Percentiles rank a stretch among this genome's conserved stretches.
These are phyloP conservation scores for Agapornis roseicollis DNA, from an alignment of 2,113 vertebrate genomes.

Conservation along the genomic window DNA sequence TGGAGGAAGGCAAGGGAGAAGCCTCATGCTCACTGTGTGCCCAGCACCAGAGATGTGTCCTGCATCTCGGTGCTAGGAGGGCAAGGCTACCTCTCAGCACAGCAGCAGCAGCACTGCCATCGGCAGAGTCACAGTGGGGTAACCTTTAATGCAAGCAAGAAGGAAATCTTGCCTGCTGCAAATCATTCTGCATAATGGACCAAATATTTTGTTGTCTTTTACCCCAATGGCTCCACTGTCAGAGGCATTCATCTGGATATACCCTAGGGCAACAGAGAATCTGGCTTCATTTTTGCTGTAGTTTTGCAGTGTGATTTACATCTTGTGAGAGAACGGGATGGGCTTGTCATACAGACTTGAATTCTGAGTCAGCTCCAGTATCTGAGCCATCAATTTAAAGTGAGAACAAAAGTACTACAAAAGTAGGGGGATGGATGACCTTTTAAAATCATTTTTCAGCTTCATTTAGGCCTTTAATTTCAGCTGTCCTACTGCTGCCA, in stretches of 20 bases:
- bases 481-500: not conserved
- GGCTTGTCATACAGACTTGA: slow-evolving; percentile 12
- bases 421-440: slow-evolving; percentile 18
- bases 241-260: not conserved
- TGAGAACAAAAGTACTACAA: slow-evolving; percentile 38
- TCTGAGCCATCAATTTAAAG: slow-evolving; percentile 28
- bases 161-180: not conserved
- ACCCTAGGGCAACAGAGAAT: not conserved
- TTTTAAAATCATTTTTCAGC: slow-evolving; percentile 30
- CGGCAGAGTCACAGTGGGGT: not conserved
- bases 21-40: accelerated
- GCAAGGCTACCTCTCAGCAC: not conserved
- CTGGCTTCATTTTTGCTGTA: not conserved
- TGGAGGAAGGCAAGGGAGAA: not conserved
- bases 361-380: slow-evolving; percentile 19
- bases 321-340: slow-evolving; percentile 25
- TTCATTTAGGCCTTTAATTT: slow-evolving; percentile 7
- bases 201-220: slow-evolving; percentile 32
- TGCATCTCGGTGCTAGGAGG: accelerated
- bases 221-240: not conserved
- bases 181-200: not conserved
- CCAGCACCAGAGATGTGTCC: accelerated
- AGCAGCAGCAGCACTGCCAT: not conserved
- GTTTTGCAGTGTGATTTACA: slow-evolving; percentile 7
- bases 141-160: not conserved